Conservation (phyloP, 2,888 invertebrate species). For the Rhodophaea formosa region DNA sequence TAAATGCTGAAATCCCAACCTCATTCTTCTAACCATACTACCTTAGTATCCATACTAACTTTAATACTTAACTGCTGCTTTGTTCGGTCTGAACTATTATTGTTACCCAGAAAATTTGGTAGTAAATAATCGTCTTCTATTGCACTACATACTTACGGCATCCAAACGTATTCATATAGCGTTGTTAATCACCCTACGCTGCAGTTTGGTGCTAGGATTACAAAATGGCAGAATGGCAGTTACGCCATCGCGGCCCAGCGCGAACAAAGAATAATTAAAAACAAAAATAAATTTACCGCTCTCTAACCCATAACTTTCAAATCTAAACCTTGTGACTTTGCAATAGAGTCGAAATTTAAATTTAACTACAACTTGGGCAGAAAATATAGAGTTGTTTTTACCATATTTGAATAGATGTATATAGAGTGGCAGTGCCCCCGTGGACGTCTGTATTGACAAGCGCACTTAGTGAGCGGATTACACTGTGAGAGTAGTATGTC, state of each 20-base stretch:
- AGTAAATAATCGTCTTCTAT: not conserved
- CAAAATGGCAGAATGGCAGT: conserved; percentile 73
- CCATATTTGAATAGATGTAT: conserved; percentile 60
- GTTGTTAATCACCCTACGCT: conserved; percentile 50
- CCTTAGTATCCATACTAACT: not conserved
- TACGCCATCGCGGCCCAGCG: conserved; percentile 38
- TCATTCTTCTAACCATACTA: not conserved
- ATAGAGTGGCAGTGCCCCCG: conserved; percentile 38
- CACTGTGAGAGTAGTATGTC: conserved; percentile 42
- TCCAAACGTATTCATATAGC: conserved; percentile 24
- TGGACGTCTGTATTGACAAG: conserved; percentile 66
- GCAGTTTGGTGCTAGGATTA: conserved; percentile 63
- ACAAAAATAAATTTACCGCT: conserved; percentile 32
- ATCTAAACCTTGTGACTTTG: conserved; percentile 25
- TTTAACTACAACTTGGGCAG: not conserved
- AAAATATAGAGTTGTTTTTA: conserved; percentile 25
- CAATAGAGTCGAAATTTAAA: conserved; percentile 24
- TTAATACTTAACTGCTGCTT: not conserved
- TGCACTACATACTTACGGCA: conserved; percentile 2
- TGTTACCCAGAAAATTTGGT: not conserved
- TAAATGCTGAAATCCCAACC: too few species aligned
- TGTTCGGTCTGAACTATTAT: not conserved
- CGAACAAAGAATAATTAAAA: conserved; percentile 57
- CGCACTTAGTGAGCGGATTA: conserved; percentile 69
- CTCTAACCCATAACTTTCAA: conserved; percentile 20